Conservation (phyloP, 2,888 invertebrate species). For the Noctua janthina region DNA sequence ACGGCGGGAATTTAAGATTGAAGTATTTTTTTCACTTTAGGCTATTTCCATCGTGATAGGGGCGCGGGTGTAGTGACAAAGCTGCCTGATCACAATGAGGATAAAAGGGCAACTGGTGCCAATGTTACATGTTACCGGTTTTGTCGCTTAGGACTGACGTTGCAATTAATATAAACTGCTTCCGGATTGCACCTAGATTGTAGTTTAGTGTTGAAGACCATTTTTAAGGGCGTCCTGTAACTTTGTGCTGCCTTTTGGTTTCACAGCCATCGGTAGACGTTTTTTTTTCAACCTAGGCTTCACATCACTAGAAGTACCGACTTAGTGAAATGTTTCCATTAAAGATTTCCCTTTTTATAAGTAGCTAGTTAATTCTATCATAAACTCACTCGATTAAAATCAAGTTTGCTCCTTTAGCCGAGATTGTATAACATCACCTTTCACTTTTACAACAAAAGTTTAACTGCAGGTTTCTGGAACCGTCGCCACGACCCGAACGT, state of each 20-base stretch:
- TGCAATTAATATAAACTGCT: neutral
- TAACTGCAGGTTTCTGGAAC: slow-evolving; percentile 92
- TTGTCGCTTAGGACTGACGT: neutral
- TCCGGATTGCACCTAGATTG: neutral
- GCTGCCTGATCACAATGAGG: neutral
- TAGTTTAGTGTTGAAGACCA: neutral
- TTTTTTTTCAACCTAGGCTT: neutral
- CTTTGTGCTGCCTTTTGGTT: neutral
- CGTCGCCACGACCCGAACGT: slow-evolving; percentile 93
- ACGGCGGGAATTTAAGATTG: neutral
- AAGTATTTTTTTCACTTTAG: neutral
- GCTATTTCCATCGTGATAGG: no score
- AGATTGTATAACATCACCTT: neutral
- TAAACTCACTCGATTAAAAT: neutral
- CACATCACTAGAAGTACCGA: neutral
- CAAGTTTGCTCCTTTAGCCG: neutral
- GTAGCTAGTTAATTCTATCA: neutral
- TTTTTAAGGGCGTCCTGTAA: neutral
- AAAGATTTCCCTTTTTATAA: neutral
- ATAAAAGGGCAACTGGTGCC: neutral
- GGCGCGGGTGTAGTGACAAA: neutral
- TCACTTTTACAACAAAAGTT: neutral
- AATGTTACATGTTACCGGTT: neutral
- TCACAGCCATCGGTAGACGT: neutral
- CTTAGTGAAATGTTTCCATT: neutral